These are phyloP conservation scores for Pholis gunnellus DNA, from an alignment of 2,113 vertebrate genomes.

Conservation along the genomic window DNA sequence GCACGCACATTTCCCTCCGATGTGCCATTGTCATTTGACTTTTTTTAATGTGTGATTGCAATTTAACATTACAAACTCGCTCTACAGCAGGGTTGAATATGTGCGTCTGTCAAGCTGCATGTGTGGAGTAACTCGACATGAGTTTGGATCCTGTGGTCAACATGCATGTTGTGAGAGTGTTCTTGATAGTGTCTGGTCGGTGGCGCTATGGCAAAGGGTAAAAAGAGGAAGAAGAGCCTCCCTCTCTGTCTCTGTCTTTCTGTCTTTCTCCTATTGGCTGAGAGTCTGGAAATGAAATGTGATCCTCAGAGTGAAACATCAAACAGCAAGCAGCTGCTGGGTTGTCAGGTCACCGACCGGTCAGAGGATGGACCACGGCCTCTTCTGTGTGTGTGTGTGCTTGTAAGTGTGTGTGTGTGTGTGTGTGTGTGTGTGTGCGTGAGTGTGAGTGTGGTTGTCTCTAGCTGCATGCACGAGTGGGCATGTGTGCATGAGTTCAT, in stretches of 20 bases:
- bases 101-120: neutral
- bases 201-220: slow-evolving; percentile 38
- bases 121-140: neutral
- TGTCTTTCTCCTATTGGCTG: slow-evolving; percentile 70
- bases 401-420: slow-evolving; percentile 28
- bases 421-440: slow-evolving; percentile 19
- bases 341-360: slow-evolving; percentile 80
- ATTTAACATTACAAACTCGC: slow-evolving; percentile 18
- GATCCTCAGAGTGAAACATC: slow-evolving; percentile 83
- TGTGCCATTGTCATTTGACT: slow-evolving; percentile 43
- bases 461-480: neutral
- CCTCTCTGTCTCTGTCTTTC: slow-evolving; percentile 42
- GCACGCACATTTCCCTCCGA: slow-evolving; percentile 1
- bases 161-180: neutral
- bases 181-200: slow-evolving; percentile 10
- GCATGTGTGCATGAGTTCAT: neutral
- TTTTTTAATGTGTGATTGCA: slow-evolving; percentile 33
- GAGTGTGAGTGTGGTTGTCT: neutral
- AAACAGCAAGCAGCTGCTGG: slow-evolving; percentile 85
- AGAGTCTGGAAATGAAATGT: slow-evolving; percentile 82
- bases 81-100: neutral
- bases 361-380: slow-evolving; percentile 81
- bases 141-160: neutral
- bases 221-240: slow-evolving; percentile 55
- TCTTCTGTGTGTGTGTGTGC: slow-evolving; percentile 50